phyloP scores from a whole-genome alignment of 2,888 invertebrate species.

The Coenonympha glycerion region DNA sequence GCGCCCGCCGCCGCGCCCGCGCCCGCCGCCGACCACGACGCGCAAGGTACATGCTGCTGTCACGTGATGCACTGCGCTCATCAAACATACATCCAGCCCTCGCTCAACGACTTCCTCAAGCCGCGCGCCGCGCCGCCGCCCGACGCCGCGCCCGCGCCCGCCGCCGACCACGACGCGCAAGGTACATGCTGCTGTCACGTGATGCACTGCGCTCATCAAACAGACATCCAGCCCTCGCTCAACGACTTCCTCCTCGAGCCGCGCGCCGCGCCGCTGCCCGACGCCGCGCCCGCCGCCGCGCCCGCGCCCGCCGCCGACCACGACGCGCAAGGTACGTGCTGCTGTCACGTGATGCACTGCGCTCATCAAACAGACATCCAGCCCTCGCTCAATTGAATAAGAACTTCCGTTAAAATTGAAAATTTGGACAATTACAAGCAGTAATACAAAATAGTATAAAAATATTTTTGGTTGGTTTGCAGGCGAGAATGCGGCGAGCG shows the following conservation, averaged over 20 bases:
- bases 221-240: conserved; percentile 92
- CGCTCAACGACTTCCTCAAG: conserved; percentile 90
- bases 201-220: too few species aligned
- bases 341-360: too few species aligned
- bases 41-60: conserved; percentile 29
- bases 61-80: too few species aligned
- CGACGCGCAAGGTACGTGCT: conserved; percentile 35
- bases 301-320: conserved; percentile 33
- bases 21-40: conserved; percentile 36
- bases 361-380: too few species aligned
- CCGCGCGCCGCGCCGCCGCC: conserved; percentile 78
- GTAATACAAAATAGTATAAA: too few species aligned
- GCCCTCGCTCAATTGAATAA: conserved; percentile 93
- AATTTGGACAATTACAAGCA: too few species aligned
- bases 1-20: too few species aligned
- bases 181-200: conserved; percentile 24
- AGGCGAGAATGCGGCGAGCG: conserved; percentile 49
- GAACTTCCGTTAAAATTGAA: too few species aligned
- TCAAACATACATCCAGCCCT: conserved; percentile 93
- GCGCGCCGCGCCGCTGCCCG: conserved; percentile 65
- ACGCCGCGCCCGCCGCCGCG: conserved; percentile 31
- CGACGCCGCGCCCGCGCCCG: conserved; percentile 31
- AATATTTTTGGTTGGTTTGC: conserved; percentile 27
- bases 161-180: conserved; percentile 33
- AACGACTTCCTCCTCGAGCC: conserved; percentile 93